Conservation (phyloP, 1,140 invertebrate genomes). For the Eupristina koningsbergeri region DNA sequence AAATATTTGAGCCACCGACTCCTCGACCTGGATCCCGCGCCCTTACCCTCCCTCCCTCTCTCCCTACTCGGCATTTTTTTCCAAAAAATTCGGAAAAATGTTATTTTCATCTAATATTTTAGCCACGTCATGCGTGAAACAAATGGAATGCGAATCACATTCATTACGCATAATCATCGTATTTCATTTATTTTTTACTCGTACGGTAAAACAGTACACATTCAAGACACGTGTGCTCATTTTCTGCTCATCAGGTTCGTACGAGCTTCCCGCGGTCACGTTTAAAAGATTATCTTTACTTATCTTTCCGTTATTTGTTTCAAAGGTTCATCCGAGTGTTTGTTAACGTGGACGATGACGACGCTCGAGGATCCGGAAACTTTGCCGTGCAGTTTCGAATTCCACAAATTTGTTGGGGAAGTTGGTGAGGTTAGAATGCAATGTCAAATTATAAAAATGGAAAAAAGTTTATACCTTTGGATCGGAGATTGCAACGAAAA, state of each 20-base stretch:
- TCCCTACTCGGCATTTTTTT: neutral
- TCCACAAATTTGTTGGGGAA: constrained; percentile 62
- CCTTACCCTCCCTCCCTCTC: neutral
- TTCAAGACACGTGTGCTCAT: neutral
- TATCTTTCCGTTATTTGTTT: neutral
- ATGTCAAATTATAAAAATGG: constrained; percentile 68
- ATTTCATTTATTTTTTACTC: neutral
- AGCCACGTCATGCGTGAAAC: constrained; percentile 20
- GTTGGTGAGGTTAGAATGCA: constrained; percentile 62
- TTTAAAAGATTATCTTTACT: neutral
- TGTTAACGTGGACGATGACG: neutral
- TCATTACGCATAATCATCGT: neutral
- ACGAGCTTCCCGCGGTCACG: constrained; percentile 24
- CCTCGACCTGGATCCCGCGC: no score
- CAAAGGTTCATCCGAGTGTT: neutral
- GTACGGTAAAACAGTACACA: neutral
- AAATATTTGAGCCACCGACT: no score
- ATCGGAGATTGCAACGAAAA: constrained; percentile 60
- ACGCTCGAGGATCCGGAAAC: constrained; percentile 18
- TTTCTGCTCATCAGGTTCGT: constrained; percentile 14
- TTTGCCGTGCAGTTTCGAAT: constrained; percentile 62
- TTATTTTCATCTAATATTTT: neutral
- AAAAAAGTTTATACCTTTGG: constrained; percentile 68
- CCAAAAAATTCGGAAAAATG: neutral
- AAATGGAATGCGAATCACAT: constrained; percentile 20